Evolutionary conservation across 2,888 invertebrate species (phyloP).

Genomic region (Rhamnusium bicolor): DNA sequence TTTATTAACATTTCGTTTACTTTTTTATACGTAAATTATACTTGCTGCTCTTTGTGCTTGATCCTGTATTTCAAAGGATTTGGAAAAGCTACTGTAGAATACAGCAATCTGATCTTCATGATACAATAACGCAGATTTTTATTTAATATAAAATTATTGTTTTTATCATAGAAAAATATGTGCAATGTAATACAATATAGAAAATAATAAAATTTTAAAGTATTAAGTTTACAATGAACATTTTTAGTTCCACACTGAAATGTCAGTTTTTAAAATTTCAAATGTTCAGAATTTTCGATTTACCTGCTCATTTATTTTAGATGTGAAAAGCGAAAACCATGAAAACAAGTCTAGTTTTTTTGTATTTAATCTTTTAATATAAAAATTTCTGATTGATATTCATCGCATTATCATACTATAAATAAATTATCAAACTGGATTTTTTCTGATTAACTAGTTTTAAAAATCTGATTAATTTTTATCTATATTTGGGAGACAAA

Average conservation of each 20-base stretch:
- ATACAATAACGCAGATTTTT: no score
- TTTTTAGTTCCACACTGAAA: neutral
- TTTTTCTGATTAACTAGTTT: neutral
- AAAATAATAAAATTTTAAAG: no score
- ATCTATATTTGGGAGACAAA: neutral
- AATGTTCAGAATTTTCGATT: neutral
- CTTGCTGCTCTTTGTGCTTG: no score
- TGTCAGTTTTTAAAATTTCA: neutral
- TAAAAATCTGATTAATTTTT: neutral
- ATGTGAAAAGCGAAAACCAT: neutral
- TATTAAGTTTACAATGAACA: no score
- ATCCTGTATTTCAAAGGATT: no score
- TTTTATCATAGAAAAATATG: no score
- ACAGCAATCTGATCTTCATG: no score
- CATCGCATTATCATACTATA: neutral
- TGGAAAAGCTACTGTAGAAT: no score
- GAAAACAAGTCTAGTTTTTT: neutral
- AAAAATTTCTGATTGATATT: neutral
- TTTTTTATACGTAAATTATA: no score
- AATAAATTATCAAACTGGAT: neutral
- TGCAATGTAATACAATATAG: no score
- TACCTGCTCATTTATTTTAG: neutral
- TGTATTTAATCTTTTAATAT: neutral
- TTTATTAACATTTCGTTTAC: no score
- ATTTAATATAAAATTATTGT: no score